Evolutionary conservation across 2,797 vertebrate species (phyloP).

Genomic region (Hypotaenidia philippensis): DNA sequence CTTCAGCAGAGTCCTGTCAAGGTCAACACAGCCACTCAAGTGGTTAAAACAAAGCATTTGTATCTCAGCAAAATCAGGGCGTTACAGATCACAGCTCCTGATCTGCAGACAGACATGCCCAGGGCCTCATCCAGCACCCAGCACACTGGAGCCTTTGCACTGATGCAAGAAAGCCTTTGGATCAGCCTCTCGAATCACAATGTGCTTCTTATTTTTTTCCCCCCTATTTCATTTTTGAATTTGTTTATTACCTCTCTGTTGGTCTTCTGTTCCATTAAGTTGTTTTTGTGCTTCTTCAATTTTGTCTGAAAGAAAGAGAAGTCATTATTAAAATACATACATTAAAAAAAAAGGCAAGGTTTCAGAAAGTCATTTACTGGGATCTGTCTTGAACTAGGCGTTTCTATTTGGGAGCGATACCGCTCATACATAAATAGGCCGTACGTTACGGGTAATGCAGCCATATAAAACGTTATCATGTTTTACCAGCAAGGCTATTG

Average conservation of each 20-base stretch:
- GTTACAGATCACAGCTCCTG: background rate
- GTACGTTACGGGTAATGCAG: background rate
- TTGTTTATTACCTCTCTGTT: conserved; percentile 90
- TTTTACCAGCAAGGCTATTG: conserved; percentile 37
- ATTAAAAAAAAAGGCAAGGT: background rate
- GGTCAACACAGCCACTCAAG: background rate
- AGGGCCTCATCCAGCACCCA: background rate
- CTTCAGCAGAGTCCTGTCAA: background rate
- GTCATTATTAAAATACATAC: conserved; percentile 15
- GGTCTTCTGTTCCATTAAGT: conserved; percentile 91
- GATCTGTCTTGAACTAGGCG: background rate
- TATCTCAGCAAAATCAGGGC: background rate
- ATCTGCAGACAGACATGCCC: background rate
- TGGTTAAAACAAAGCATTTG: conserved; percentile 1
- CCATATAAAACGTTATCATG: conserved; percentile 23
- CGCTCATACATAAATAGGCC: conserved; percentile 8
- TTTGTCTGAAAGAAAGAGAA: conserved; percentile 89
- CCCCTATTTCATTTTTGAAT: background rate
- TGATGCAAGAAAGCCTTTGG: background rate
- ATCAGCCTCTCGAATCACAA: background rate
- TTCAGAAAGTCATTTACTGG: conserved; percentile 1
- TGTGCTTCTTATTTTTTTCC: background rate
- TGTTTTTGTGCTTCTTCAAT: conserved; percentile 99
- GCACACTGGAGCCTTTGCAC: background rate
- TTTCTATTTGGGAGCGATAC: background rate